phyloP scores from a whole-genome alignment of 2,797 vertebrate species.

The Sebastes oblongus region DNA sequence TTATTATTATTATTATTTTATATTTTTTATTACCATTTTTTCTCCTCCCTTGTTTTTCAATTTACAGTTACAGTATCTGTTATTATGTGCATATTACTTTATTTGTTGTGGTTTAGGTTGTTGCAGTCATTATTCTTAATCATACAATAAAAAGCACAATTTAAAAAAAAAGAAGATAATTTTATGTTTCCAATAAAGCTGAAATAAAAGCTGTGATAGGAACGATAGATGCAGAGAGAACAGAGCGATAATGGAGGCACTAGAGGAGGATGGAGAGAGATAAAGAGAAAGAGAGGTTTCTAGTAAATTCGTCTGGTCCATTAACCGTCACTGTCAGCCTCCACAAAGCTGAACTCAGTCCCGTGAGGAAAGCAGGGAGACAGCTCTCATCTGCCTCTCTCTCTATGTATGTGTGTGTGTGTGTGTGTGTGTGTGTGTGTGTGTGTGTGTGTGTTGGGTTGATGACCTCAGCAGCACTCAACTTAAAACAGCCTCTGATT shows the following conservation, averaged over 20 bases:
- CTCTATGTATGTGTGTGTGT: not conserved
- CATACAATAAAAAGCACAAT: not conserved
- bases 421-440: slow-evolving; percentile 8
- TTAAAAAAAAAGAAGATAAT: not conserved
- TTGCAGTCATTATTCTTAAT: not conserved
- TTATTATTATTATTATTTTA: no score
- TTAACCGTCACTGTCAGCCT: slow-evolving; percentile 44
- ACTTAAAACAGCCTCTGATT: slow-evolving; percentile 54
- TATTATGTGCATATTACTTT: not conserved
- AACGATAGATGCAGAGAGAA: not conserved
- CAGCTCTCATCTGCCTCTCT: slow-evolving; percentile 30
- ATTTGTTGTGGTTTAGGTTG: not conserved
- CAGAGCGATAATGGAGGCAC: not conserved
- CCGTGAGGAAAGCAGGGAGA: slow-evolving; percentile 14
- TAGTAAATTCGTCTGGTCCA: slow-evolving; percentile 49
- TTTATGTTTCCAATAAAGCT: not conserved
- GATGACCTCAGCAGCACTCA: slow-evolving; percentile 56
- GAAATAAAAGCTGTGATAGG: not conserved
- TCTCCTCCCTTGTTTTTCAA: no score
- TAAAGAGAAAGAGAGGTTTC: slow-evolving; percentile 29
- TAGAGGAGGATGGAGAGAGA: not conserved
- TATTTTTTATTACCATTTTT: no score
- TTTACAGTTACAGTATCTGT: not conserved
- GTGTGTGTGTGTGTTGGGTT: slow-evolving; percentile 1
- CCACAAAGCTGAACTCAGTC: slow-evolving; percentile 29